These are phyloP conservation scores for Cyanoderma ruficeps DNA, from an alignment of 2,113 vertebrate genomes.

Conservation along the genomic window DNA sequence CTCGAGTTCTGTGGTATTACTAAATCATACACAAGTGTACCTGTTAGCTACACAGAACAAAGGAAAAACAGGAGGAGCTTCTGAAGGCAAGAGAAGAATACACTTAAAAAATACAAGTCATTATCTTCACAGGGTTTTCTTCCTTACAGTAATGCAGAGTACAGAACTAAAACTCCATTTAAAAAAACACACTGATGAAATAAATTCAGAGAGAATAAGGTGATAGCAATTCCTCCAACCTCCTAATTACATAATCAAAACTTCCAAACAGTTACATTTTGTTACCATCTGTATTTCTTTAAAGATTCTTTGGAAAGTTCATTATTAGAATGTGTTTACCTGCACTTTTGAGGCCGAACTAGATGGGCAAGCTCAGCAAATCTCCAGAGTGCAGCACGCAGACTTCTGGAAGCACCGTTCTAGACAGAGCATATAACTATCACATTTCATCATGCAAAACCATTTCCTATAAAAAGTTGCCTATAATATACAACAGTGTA, in stretches of 20 bases:
- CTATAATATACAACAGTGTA: background rate
- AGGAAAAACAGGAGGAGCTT: background rate
- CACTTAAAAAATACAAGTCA: background rate
- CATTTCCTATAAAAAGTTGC: background rate
- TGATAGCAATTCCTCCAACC: background rate
- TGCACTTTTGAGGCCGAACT: slow-evolving; percentile 97
- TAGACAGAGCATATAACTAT: slow-evolving; percentile 39
- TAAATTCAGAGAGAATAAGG: background rate
- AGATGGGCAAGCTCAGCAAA: slow-evolving; percentile 97
- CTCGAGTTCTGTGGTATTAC: background rate
- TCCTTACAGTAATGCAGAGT: background rate
- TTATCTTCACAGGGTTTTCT: background rate
- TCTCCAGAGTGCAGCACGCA: slow-evolving; percentile 95
- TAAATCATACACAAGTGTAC: background rate
- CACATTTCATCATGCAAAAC: background rate
- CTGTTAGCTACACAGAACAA: fast-evolving
- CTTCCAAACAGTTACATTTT: background rate
- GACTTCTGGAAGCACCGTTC: slow-evolving; percentile 94
- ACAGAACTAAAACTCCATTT: background rate
- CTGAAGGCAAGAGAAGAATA: background rate
- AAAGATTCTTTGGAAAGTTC: background rate
- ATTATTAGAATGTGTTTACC: slow-evolving; percentile 70
- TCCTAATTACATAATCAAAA: background rate
- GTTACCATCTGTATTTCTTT: background rate
- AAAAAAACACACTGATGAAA: background rate